These are phyloP conservation scores for Clarias magur DNA, from an alignment of 2,113 vertebrate species.

Conservation along the genomic window DNA sequence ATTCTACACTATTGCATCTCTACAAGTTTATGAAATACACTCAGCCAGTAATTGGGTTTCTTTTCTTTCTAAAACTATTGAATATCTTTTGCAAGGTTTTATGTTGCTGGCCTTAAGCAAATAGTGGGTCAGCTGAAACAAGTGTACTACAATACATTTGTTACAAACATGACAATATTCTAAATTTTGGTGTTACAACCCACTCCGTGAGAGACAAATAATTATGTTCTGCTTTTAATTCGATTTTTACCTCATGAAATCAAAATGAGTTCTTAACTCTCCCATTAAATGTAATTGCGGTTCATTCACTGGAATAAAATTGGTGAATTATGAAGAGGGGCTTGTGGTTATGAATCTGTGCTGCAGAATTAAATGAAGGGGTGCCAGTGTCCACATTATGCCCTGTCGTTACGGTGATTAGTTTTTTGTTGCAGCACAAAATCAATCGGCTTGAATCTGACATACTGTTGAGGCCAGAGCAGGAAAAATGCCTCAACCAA, in stretches of 20 bases:
- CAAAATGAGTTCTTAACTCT: conserved; percentile 78
- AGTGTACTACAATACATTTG: background rate
- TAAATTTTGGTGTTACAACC: background rate
- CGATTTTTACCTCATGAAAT: conserved; percentile 74
- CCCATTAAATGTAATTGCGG: conserved; percentile 81
- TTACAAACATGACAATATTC: background rate
- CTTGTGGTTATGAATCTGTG: conserved; percentile 41
- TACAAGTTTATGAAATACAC: conserved; percentile 26
- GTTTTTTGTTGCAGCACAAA: conserved; percentile 45
- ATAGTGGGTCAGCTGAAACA: background rate
- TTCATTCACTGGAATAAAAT: conserved; percentile 73
- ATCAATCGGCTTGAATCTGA: conserved; percentile 12
- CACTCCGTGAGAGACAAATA: conserved; percentile 25
- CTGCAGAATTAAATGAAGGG: conserved; percentile 44
- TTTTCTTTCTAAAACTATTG: background rate
- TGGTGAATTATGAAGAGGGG: conserved; percentile 61
- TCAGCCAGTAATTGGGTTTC: conserved; percentile 29
- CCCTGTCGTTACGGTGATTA: conserved; percentile 43
- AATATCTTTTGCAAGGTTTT: background rate
- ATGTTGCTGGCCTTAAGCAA: conserved; percentile 6
- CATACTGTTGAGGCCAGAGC: background rate
- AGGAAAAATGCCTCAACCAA: background rate
- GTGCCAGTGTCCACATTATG: conserved; percentile 36
- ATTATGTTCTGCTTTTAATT: conserved; percentile 78
- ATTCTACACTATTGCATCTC: conserved; percentile 8